Conservation (phyloP, 2,888 invertebrate genomes). For the Tinea pellionella region DNA sequence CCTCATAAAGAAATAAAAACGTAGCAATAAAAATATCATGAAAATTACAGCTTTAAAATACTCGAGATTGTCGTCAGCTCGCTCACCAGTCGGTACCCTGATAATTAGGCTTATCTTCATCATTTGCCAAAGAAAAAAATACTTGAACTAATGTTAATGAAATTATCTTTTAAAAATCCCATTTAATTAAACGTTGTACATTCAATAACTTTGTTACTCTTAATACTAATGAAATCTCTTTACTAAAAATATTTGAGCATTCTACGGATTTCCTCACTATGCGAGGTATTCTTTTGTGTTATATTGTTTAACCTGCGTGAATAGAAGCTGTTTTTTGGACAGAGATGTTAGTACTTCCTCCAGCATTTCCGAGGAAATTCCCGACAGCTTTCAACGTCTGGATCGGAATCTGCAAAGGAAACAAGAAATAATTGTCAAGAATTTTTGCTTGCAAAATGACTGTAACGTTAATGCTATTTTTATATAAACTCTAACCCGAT, state of each 20-base stretch:
- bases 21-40: slow-evolving; percentile 45
- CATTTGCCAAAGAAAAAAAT: no score
- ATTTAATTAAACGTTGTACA: not conserved
- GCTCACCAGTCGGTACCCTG: no score
- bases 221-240: not conserved
- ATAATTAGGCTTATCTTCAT: no score
- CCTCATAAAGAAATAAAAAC: slow-evolving; percentile 42
- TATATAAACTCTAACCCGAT: no score
- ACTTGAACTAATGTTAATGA: no score
- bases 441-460: not conserved
- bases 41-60: slow-evolving; percentile 30
- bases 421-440: not conserved
- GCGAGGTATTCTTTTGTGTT: not conserved
- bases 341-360: slow-evolving; percentile 45
- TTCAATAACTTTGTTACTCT: not conserved
- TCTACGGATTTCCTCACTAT: not conserved
- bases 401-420: slow-evolving; percentile 71
- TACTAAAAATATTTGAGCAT: not conserved
- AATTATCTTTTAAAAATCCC: no score
- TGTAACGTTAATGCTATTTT: not conserved
- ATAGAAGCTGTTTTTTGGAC: slow-evolving; percentile 51
- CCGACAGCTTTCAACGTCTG: slow-evolving; percentile 73
- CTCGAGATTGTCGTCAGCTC: not conserved
- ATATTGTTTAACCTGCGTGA: slow-evolving; percentile 32
- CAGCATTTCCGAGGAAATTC: slow-evolving; percentile 67